Percentiles rank a stretch among this genome's conserved stretches.
Conservation (phyloP, 2,888 invertebrate genomes). For the Dioctria linearis region DNA sequence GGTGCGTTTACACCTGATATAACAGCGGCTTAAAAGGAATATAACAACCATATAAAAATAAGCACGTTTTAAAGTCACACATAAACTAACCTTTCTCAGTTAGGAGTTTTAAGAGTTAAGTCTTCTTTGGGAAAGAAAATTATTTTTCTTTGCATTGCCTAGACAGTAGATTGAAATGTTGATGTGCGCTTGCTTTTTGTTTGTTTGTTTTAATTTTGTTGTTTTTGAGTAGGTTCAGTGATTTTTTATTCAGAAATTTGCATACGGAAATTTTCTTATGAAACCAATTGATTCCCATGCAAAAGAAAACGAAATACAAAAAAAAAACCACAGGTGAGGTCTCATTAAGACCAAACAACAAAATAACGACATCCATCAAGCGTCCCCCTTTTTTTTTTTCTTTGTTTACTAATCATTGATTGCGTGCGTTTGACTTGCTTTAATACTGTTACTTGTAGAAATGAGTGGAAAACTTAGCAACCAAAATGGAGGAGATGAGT, state of each 20-base stretch:
- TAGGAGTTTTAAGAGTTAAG: background rate
- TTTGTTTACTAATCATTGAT: slow-evolving; percentile 25
- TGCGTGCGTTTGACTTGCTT: slow-evolving; percentile 34
- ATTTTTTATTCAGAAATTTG: background rate
- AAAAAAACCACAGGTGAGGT: background rate
- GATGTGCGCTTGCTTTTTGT: too few relatives aligned
- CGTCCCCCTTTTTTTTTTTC: background rate
- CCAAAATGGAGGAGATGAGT: background rate
- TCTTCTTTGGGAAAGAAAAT: background rate
- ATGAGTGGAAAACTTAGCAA: background rate
- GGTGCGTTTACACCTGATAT: slow-evolving; percentile 10
- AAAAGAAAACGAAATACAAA: background rate
- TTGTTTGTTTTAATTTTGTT: background rate
- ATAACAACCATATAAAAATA: background rate
- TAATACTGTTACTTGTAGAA: background rate
- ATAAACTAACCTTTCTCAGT: background rate
- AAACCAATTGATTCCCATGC: background rate
- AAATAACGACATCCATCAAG: background rate
- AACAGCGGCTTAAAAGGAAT: background rate
- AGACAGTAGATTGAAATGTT: background rate
- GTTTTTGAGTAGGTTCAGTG: background rate
- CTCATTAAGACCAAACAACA: background rate
- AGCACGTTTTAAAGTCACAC: background rate
- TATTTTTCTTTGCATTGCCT: background rate
- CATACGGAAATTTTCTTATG: background rate